A percentile compares a stretch with the other conserved stretches of the same genome.
phyloP scores from a whole-genome alignment of 1,140 invertebrate genomes.

The Phthorimaea operculella region DNA sequence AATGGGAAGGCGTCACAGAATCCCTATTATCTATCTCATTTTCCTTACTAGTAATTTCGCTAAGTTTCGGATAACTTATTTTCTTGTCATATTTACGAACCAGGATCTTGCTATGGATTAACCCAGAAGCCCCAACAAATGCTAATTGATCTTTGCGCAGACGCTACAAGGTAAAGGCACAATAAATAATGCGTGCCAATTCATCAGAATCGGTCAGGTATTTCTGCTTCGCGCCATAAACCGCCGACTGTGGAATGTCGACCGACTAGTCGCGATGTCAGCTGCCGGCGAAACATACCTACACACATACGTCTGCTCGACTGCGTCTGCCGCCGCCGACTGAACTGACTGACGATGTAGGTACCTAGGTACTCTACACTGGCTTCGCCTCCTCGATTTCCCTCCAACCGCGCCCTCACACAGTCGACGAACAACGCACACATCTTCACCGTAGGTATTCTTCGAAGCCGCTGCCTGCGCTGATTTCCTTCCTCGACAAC shows the following conservation, averaged over 20 bases:
- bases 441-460: slow-evolving; percentile 16
- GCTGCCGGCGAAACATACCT: slow-evolving; percentile 25
- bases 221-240: slow-evolving; percentile 60
- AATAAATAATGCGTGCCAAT: slow-evolving; percentile 49
- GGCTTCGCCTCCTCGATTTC: slow-evolving; percentile 36
- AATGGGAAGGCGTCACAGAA: too few species aligned
- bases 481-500: slow-evolving; percentile 51
- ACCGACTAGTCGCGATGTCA: slow-evolving; percentile 48
- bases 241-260: slow-evolving; percentile 51
- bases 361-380: slow-evolving; percentile 25
- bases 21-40: too few species aligned
- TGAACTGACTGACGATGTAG: slow-evolving; percentile 22
- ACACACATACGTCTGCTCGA: slow-evolving; percentile 7
- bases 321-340: slow-evolving; percentile 27
- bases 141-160: slow-evolving; percentile 11
- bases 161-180: slow-evolving; percentile 17
- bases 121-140: not conserved
- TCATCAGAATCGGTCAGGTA: slow-evolving; percentile 54
- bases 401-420: slow-evolving; percentile 33
- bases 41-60: too few species aligned
- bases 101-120: too few species aligned
- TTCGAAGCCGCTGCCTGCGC: slow-evolving; percentile 41
- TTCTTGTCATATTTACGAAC: too few species aligned
- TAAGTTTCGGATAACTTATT: too few species aligned
- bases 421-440: slow-evolving; percentile 18